A percentile compares a stretch with the other conserved stretches of the same genome.
Conservation (phyloP, 2,797 vertebrate genomes). For the Balearica regulorum region DNA sequence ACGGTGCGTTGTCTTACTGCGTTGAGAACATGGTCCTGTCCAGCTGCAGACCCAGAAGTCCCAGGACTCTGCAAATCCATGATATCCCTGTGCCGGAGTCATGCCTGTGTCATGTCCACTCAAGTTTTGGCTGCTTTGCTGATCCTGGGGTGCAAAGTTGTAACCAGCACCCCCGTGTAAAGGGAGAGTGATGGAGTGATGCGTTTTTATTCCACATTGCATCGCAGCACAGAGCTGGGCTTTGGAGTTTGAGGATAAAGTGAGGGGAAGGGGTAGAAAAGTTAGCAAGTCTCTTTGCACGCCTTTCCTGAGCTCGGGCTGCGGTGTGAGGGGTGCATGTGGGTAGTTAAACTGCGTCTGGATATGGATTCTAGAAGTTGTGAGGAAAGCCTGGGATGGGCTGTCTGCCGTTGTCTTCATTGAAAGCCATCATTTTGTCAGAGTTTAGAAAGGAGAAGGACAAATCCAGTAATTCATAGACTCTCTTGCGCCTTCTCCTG, state of each 20-base stretch:
- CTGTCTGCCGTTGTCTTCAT: background rate
- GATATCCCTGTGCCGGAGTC: background rate
- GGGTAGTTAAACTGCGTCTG: fast-evolving
- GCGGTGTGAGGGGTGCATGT: background rate
- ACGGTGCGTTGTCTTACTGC: background rate
- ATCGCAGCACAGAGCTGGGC: background rate
- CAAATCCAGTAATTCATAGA: background rate
- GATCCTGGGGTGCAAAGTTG: background rate
- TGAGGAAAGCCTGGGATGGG: background rate
- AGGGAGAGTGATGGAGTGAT: fast-evolving
- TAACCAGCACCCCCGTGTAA: fast-evolving
- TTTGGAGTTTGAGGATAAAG: background rate
- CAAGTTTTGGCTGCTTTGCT: background rate
- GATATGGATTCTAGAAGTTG: background rate
- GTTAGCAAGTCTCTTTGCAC: background rate
- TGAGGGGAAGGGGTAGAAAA: background rate
- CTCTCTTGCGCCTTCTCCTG: background rate
- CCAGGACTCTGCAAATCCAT: background rate
- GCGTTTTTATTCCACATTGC: background rate
- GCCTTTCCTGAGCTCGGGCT: background rate
- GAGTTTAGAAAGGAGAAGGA: background rate
- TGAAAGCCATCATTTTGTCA: background rate
- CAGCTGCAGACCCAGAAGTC: background rate
- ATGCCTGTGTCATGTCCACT: background rate
- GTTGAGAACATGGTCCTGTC: background rate